Evolutionary conservation across 2,797 vertebrate genomes (phyloP).

Genomic region (Lutjanus argentimaculatus): DNA sequence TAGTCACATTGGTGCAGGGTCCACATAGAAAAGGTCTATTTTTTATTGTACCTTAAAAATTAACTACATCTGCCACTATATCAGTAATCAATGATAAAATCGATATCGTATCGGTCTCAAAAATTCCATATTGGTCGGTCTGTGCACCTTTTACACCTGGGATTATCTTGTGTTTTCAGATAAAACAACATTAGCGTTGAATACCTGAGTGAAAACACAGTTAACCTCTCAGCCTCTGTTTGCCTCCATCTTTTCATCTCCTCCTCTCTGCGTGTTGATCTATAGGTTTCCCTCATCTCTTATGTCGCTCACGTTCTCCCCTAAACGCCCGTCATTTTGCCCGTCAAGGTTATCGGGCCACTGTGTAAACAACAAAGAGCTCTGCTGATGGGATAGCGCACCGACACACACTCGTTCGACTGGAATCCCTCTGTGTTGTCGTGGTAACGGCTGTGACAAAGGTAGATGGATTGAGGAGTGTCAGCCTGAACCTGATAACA

Average conservation of each 20-base stretch:
- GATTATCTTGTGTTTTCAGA: not conserved
- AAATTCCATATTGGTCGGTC: not conserved
- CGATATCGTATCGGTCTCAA: too few species aligned
- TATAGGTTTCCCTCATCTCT: not conserved
- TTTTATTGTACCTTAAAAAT: too few species aligned
- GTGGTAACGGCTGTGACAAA: conserved; percentile 51
- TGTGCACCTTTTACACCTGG: too few species aligned
- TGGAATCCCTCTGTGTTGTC: conserved; percentile 54
- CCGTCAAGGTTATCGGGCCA: conserved; percentile 66
- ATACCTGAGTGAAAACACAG: not conserved
- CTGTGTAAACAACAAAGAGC: conserved; percentile 50
- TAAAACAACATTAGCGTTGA: not conserved
- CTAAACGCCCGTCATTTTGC: conserved; percentile 29
- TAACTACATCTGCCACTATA: too few species aligned
- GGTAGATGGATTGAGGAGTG: conserved; percentile 17
- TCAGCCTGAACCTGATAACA: conserved; percentile 27
- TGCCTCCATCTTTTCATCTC: conserved; percentile 17
- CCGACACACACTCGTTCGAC: conserved; percentile 25
- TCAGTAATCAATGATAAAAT: too few species aligned
- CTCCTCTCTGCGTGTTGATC: not conserved
- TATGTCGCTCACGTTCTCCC: conserved; percentile 34
- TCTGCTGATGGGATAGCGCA: conserved; percentile 37
- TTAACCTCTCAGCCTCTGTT: conserved; percentile 9
- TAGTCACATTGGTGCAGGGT: too few species aligned
- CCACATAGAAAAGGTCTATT: too few species aligned